These are phyloP conservation scores for Pseudorhombus dupliciocellatus DNA, from an alignment of 2,113 vertebrate genomes.

Conservation along the genomic window DNA sequence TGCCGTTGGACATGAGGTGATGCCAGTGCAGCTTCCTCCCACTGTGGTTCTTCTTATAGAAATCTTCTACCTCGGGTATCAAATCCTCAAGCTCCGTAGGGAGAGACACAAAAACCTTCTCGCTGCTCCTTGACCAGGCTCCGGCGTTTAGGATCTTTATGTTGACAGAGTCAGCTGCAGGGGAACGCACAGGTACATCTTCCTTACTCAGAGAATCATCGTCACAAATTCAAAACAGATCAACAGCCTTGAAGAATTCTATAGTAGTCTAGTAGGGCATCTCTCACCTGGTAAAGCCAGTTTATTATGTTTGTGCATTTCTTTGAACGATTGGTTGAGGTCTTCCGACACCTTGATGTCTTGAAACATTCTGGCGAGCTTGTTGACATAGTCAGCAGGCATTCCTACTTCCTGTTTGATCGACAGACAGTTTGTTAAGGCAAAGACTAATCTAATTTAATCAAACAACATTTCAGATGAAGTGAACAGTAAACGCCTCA, in stretches of 20 bases:
- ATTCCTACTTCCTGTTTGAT: conserved; percentile 94
- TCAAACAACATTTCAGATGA: not conserved
- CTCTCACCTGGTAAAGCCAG: conserved; percentile 93
- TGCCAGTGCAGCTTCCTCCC: conserved; percentile 99
- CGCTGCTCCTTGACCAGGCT: conserved; percentile 97
- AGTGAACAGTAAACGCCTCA: not conserved
- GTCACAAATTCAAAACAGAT: too few species aligned
- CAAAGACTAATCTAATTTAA: not conserved
- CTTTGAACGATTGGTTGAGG: conserved; percentile 98
- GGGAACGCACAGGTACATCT: not conserved
- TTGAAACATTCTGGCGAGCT: conserved; percentile 98
- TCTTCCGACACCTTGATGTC: conserved; percentile 99
- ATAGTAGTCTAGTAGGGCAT: not conserved
- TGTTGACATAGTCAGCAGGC: conserved; percentile 99
- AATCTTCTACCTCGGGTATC: conserved; percentile 98
- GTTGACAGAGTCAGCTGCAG: conserved; percentile 96
- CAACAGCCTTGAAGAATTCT: not conserved
- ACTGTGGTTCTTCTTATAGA: conserved; percentile 99
- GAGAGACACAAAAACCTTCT: conserved; percentile 97
- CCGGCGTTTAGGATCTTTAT: conserved; percentile 99
- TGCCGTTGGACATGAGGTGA: conserved; percentile 99
- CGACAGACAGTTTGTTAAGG: not conserved
- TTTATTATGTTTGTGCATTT: conserved; percentile 99
- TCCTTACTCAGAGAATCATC: too few species aligned
- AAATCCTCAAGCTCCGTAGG: conserved; percentile 97